Conservation (phyloP, 2,888 invertebrate species). For the Eupithecia abbreviata region DNA sequence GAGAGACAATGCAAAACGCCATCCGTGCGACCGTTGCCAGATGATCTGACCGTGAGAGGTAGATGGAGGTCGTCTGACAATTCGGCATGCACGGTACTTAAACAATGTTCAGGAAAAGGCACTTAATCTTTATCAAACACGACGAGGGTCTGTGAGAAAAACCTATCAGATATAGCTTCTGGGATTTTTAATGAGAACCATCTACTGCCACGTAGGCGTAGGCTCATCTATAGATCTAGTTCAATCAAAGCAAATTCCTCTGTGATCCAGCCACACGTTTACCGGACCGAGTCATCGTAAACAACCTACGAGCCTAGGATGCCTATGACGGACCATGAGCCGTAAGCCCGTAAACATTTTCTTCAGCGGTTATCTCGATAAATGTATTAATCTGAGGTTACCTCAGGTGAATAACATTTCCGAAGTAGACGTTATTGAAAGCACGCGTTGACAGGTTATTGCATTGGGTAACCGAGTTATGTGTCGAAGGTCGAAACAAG, state of each 20-base stretch:
- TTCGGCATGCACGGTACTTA: constrained; percentile 44
- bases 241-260: neutral
- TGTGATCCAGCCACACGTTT: neutral
- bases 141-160: neutral
- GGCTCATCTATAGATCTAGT: neutral
- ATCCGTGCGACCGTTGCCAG: constrained; percentile 61
- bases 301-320: neutral
- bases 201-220: neutral
- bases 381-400: constrained; percentile 4
- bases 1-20: constrained; percentile 64
- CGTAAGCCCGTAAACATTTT: neutral
- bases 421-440: constrained; percentile 34
- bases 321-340: neutral
- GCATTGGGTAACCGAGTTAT: constrained; percentile 31
- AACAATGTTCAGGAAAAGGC: neutral
- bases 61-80: constrained; percentile 66
- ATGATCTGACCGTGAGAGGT: constrained; percentile 68
- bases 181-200: neutral
- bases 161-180: neutral
- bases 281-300: neutral
- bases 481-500: constrained; percentile 40
- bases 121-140: neutral
- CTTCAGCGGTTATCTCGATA: neutral
- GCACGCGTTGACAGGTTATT: constrained; percentile 11
- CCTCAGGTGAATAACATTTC: constrained; percentile 37